phyloP scores from a whole-genome alignment of 2,113 vertebrate genomes.

The Colius striatus region DNA sequence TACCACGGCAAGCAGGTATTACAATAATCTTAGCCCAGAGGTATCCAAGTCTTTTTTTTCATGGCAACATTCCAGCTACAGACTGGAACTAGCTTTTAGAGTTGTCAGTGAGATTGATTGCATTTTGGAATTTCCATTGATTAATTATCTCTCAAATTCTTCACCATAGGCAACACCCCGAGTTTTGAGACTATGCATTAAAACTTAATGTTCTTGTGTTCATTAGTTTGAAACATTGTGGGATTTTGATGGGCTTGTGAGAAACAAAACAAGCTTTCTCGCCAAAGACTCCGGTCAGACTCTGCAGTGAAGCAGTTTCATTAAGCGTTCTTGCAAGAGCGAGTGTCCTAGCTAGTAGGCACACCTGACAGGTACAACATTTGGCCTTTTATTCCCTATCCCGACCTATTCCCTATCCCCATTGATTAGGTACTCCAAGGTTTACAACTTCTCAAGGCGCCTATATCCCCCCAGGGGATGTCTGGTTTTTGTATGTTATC shows the following conservation, averaged over 20 bases:
- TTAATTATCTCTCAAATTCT: slow-evolving; percentile 67
- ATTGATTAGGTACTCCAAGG: too few relatives aligned
- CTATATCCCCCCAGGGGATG: too few relatives aligned
- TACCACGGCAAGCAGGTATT: slow-evolving; percentile 63
- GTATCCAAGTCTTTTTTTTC: slow-evolving; percentile 30
- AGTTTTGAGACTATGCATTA: slow-evolving; percentile 17
- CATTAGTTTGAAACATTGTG: background rate
- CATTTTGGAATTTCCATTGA: slow-evolving; percentile 68
- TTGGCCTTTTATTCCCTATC: too few relatives aligned
- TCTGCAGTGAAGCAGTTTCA: too few relatives aligned
- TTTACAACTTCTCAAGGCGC: too few relatives aligned
- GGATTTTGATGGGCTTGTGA: background rate
- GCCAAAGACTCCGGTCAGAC: too few relatives aligned
- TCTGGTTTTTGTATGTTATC: too few relatives aligned
- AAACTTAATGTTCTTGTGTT: background rate
- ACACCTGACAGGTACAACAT: too few relatives aligned
- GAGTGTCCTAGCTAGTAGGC: too few relatives aligned
- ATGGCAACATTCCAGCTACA: slow-evolving; percentile 62
- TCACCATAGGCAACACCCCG: slow-evolving; percentile 47
- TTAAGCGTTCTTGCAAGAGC: too few relatives aligned
- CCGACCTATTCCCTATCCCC: too few relatives aligned
- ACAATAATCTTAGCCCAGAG: slow-evolving; percentile 43
- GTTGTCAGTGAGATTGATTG: slow-evolving; percentile 75
- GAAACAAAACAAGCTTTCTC: too few relatives aligned
- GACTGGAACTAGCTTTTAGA: slow-evolving; percentile 61